Percentiles rank a stretch among this genome's conserved stretches.
Conservation (phyloP, 2,113 vertebrate genomes). For the Sylvilagus bachmani region DNA sequence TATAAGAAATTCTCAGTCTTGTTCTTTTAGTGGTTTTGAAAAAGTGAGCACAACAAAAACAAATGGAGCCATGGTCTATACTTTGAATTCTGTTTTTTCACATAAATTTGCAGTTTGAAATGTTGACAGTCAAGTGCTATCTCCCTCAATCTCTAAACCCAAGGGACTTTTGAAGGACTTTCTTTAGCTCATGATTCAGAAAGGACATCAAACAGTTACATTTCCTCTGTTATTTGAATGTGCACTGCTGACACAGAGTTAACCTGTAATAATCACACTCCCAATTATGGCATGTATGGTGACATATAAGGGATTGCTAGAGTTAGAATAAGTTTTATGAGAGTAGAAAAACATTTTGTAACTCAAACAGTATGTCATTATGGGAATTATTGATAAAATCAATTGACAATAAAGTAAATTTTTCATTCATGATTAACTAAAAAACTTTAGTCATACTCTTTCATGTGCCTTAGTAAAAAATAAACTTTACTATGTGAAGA, state of each 20-base stretch:
- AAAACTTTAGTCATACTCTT: not conserved
- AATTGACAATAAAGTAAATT: not conserved
- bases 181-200: slow-evolving; percentile 35
- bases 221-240: slow-evolving; percentile 44
- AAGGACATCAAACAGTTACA: slow-evolving; percentile 13
- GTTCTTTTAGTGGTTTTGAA: slow-evolving; percentile 44
- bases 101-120: slow-evolving; percentile 36
- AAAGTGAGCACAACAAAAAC: slow-evolving; percentile 29
- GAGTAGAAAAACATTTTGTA: not conserved
- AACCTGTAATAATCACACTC: not conserved
- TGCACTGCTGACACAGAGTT: not conserved
- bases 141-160: not conserved
- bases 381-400: not conserved
- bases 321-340: not conserved
- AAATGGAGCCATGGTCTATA: slow-evolving; percentile 38
- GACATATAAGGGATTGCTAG: not conserved
- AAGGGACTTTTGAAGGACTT: slow-evolving; percentile 42
- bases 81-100: slow-evolving; percentile 35
- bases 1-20: not conserved
- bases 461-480: not conserved
- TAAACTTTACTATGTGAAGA: not conserved
- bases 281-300: not conserved
- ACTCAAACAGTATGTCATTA: not conserved
- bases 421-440: not conserved
- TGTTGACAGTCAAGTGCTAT: not conserved